Evolutionary conservation across 2,113 vertebrate genomes (phyloP).

Genomic region (Oreocharis arfaki): DNA sequence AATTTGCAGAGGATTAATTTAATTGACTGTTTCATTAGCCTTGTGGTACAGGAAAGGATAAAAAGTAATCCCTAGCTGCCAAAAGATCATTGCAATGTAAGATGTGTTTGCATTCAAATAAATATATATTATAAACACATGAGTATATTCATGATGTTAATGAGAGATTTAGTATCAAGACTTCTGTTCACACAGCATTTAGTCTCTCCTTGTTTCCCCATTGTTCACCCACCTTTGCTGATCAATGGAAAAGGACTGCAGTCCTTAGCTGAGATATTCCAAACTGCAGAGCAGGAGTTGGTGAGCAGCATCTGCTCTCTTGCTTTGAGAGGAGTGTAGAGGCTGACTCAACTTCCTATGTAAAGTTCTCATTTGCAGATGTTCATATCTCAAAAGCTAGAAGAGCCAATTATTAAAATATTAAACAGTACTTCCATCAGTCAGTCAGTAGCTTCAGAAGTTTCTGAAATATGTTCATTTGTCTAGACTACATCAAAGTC

Average conservation of each 20-base stretch:
- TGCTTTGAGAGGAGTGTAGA: neutral
- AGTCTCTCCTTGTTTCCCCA: neutral
- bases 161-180: neutral
- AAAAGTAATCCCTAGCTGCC: neutral
- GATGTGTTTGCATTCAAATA: neutral
- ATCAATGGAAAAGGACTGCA: neutral
- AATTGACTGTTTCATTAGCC: constrained; percentile 51
- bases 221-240: neutral
- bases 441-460: constrained; percentile 15
- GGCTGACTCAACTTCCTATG: neutral
- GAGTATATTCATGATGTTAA: neutral
- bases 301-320: constrained; percentile 1
- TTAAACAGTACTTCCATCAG: neutral
- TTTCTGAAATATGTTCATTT: constrained; percentile 55
- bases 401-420: constrained; percentile 51
- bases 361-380: constrained; percentile 39
- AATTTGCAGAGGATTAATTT: constrained; percentile 51
- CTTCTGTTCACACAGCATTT: neutral
- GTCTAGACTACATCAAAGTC: constrained; percentile 35
- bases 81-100: neutral
- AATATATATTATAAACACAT: neutral
- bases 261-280: neutral
- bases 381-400: constrained; percentile 14
- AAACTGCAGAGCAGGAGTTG: neutral
- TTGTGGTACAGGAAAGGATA: constrained; percentile 30